Percentiles rank a stretch among this genome's conserved stretches.
phyloP scores from a whole-genome alignment of 2,888 invertebrate genomes.

The Pantelozetes paolii region DNA sequence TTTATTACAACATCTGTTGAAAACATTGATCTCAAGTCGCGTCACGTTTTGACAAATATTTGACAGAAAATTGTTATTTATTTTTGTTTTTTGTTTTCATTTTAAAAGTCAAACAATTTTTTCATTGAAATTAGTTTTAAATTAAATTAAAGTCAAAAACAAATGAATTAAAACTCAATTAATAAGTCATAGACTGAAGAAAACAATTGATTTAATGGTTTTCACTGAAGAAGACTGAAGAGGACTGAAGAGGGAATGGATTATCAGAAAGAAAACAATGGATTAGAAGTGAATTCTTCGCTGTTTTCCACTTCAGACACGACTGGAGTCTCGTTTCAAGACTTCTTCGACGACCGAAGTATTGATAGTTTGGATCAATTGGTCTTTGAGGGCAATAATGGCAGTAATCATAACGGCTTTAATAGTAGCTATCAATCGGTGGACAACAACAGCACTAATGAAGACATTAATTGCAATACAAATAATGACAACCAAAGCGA shows the following conservation, averaged over 20 bases:
- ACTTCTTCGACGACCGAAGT: conserved; percentile 41
- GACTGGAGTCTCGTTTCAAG: conserved; percentile 39
- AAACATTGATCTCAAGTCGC: no score
- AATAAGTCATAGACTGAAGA: no score
- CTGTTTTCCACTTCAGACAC: not conserved
- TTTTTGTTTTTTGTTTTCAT: no score
- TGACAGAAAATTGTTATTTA: no score
- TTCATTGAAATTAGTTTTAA: no score
- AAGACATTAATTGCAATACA: not conserved
- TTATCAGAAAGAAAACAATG: conserved; percentile 14
- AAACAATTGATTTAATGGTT: no score
- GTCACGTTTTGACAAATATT: no score
- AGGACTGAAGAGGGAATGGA: not conserved
- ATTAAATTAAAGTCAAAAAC: no score
- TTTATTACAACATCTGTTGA: no score
- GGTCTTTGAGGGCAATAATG: conserved; percentile 26
- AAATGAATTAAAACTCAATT: no score
- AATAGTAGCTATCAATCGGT: not conserved
- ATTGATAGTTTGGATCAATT: conserved; percentile 30
- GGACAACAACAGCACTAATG: not conserved
- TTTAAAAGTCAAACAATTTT: no score
- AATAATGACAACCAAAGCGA: not conserved
- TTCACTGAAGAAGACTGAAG: no score
- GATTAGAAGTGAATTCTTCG: not conserved
- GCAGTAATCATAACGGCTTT: not conserved